phyloP scores from a whole-genome alignment of 2,113 vertebrate genomes.

The Penelope pileata region DNA sequence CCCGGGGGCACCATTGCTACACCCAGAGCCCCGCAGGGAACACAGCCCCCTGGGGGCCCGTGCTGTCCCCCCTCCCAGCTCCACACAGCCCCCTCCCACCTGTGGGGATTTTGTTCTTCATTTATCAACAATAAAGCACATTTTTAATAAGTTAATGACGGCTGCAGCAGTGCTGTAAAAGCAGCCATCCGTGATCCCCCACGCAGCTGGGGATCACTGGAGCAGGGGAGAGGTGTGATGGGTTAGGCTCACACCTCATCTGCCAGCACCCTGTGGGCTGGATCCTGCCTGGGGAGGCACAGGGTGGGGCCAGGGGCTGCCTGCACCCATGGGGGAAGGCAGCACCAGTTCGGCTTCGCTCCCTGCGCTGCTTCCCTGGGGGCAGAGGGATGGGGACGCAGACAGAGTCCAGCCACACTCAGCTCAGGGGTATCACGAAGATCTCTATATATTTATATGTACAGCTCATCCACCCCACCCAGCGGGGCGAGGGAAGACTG shows the following conservation, averaged over 20 bases:
- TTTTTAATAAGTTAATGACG: background rate
- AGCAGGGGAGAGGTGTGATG: background rate
- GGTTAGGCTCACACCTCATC: too few relatives aligned
- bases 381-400: background rate
- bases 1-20: background rate
- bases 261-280: too few relatives aligned
- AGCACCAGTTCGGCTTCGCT: background rate
- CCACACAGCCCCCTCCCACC: background rate
- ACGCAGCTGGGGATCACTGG: background rate
- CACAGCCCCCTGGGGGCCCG: background rate
- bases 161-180: background rate
- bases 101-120: background rate
- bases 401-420: background rate
- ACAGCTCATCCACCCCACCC: conserved; percentile 1
- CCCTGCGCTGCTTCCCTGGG: background rate
- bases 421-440: background rate
- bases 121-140: conserved; percentile 31
- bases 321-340: too few relatives aligned
- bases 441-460: background rate
- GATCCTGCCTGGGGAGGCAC: too few relatives aligned
- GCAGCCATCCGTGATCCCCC: background rate
- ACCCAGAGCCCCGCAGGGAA: background rate
- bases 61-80: too few relatives aligned
- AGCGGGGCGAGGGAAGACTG: background rate
- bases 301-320: too few relatives aligned